These are phyloP conservation scores for Aleiodes alternator DNA, from an alignment of 2,888 invertebrate genomes.

Conservation along the genomic window DNA sequence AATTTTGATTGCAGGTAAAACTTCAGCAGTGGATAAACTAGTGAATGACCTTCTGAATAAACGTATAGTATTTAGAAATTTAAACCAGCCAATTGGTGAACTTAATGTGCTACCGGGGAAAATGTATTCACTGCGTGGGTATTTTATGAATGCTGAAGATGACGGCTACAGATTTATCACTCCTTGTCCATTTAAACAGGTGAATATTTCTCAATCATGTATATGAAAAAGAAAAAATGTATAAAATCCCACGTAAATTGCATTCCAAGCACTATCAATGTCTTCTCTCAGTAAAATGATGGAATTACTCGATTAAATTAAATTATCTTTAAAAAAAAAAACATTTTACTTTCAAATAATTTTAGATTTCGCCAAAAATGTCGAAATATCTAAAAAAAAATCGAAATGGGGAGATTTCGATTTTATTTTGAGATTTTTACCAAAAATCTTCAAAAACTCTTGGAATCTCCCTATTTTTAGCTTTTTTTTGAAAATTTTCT, in stretches of 20 bases:
- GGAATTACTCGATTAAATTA: background rate
- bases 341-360: too few species aligned
- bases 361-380: too few species aligned
- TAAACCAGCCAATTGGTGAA: constrained; percentile 50
- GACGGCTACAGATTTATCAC: constrained; percentile 55
- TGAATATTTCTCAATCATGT: constrained; percentile 29
- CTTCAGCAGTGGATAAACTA: constrained; percentile 39
- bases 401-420: too few species aligned
- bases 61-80: constrained; percentile 52
- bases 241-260: background rate
- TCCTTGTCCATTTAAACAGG: constrained; percentile 56
- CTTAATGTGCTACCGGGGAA: constrained; percentile 48
- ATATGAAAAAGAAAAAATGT: background rate
- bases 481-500: too few species aligned
- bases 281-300: background rate
- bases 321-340: too few species aligned
- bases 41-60: constrained; percentile 48
- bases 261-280: too few species aligned
- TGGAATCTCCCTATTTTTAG: too few species aligned
- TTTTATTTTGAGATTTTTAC: too few species aligned
- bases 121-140: constrained; percentile 53
- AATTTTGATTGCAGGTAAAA: constrained; percentile 38
- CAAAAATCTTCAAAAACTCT: too few species aligned
- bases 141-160: constrained; percentile 52
- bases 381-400: too few species aligned